These are phyloP conservation scores for Clytia hemisphaerica DNA, from an alignment of 30 jellyfish, hydroid and myxozoan species.

Conservation along the genomic window DNA sequence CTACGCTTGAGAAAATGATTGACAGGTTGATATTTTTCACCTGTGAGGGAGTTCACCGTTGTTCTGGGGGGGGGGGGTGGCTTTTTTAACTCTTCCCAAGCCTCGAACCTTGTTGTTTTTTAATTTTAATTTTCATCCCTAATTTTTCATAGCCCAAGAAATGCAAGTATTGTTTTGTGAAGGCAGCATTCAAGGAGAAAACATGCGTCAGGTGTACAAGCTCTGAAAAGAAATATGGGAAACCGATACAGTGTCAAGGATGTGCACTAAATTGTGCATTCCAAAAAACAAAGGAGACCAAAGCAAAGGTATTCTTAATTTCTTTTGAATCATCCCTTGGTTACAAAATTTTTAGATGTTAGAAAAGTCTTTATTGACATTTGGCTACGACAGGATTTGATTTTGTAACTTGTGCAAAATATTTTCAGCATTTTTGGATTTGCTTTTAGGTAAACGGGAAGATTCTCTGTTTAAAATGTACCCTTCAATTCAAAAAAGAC, in stretches of 20 bases:
- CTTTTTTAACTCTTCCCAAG: no score
- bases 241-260: conserved; percentile 70
- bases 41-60: no score
- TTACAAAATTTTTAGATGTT: no score
- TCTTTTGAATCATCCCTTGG: not conserved
- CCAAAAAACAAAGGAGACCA: conserved; percentile 50
- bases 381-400: no score
- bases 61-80: no score
- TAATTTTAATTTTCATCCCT: not conserved
- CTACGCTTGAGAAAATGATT: no score
- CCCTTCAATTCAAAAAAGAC: conserved; percentile 49
- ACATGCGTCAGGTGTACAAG: conserved; percentile 66
- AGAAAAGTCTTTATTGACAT: no score
- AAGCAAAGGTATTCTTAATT: conserved; percentile 9
- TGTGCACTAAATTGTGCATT: conserved; percentile 79
- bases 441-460: conserved; percentile 60
- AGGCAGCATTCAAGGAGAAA: conserved; percentile 74
- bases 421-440: not conserved
- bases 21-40: no score
- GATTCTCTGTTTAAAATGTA: conserved; percentile 61
- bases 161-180: conserved; percentile 66
- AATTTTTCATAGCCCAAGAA: conserved; percentile 52
- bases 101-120: no score
- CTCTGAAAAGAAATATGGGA: conserved; percentile 81
- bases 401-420: not conserved